Conservation (phyloP, 1,140 invertebrate species). For the Pantala flavescens region DNA sequence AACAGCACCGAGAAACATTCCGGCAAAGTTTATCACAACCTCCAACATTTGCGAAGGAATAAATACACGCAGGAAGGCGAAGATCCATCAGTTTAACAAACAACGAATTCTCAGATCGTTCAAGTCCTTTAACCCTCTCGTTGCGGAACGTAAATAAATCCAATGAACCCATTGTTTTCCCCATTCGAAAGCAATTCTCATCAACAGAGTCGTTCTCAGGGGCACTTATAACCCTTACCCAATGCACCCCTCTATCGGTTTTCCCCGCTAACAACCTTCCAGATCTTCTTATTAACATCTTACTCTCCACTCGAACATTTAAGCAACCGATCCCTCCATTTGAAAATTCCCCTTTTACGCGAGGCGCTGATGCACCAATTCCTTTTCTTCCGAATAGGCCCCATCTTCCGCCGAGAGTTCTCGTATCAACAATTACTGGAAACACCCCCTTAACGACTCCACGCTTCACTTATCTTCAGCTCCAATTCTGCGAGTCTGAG, state of each 20-base stretch:
- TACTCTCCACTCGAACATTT: neutral
- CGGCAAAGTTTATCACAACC: no score
- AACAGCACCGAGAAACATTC: no score
- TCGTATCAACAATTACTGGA: neutral
- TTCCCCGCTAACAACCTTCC: neutral
- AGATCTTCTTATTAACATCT: neutral
- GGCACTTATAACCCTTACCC: neutral
- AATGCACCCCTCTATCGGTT: no score
- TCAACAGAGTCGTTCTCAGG: neutral
- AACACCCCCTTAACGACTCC: neutral
- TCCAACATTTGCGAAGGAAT: no score
- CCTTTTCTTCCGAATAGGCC: neutral
- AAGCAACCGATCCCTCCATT: slow-evolving; percentile 8
- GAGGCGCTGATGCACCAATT: neutral
- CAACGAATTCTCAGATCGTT: no score
- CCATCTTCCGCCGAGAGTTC: neutral
- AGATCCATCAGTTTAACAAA: no score
- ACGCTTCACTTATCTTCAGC: neutral
- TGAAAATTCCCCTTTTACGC: neutral
- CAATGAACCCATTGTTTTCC: neutral
- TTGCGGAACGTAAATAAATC: neutral
- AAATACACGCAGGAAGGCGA: no score
- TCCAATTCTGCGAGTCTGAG: neutral
- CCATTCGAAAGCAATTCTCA: neutral
- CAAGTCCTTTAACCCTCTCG: no score